Conservation (phyloP, 2,113 vertebrate species). For the Cynocephalus volans region DNA sequence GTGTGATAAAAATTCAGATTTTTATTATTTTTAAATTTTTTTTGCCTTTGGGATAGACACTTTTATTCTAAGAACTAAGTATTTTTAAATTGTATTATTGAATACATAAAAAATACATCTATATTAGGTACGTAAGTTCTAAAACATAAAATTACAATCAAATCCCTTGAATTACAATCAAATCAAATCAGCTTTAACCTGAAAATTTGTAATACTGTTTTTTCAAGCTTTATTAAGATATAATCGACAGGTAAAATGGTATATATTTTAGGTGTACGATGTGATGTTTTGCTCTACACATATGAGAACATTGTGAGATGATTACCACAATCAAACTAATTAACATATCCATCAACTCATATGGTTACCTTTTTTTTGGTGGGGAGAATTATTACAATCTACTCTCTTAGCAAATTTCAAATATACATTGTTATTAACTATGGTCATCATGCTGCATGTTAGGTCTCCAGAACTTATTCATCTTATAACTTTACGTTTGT, state of each 20-base stretch:
- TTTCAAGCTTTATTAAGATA: background rate
- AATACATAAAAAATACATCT: conserved; percentile 12
- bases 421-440: background rate
- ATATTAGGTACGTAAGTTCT: background rate
- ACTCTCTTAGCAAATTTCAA: background rate
- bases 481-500: background rate
- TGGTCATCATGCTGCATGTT: background rate
- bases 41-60: background rate
- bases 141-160: conserved; percentile 36
- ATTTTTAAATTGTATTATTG: background rate
- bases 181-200: conserved; percentile 16
- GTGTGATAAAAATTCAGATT: background rate
- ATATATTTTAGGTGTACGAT: background rate
- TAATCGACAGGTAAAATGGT: background rate
- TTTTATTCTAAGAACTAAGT: background rate
- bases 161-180: background rate
- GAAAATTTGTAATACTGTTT: background rate
- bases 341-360: background rate
- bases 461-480: background rate
- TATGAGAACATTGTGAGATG: background rate
- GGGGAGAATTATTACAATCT: background rate
- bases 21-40: too few species aligned
- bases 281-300: background rate
- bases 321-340: background rate
- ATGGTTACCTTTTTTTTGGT: background rate